Evolutionary conservation across 2,888 invertebrate genomes (phyloP).

Genomic region (Plagodis pulveraria): DNA sequence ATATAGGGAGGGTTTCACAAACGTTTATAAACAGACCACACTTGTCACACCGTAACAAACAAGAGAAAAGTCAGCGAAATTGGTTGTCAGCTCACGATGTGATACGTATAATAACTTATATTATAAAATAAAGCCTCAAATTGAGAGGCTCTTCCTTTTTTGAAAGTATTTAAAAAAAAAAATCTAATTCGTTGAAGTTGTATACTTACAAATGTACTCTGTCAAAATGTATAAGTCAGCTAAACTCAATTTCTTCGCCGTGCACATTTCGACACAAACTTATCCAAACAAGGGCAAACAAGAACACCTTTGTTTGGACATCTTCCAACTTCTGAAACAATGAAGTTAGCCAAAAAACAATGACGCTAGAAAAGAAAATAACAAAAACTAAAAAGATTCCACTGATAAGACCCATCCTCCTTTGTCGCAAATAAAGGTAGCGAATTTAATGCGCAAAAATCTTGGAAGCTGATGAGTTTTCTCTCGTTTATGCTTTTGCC

Average conservation of each 20-base stretch:
- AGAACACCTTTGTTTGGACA: slow-evolving; percentile 28
- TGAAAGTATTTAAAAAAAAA: no score
- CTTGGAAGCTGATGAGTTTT: slow-evolving; percentile 52
- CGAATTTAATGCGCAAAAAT: slow-evolving; percentile 55
- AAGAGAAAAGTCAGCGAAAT: no score
- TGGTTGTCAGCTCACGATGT: no score
- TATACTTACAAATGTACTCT: no score
- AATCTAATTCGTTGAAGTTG: no score
- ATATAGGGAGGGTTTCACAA: no score
- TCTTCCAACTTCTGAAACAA: slow-evolving; percentile 30
- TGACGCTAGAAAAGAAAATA: slow-evolving; percentile 18
- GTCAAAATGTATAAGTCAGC: no score
- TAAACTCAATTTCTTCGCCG: slow-evolving; percentile 17
- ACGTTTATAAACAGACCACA: no score
- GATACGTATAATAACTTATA: no score
- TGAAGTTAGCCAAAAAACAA: slow-evolving; percentile 24
- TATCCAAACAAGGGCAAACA: slow-evolving; percentile 18
- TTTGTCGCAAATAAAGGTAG: slow-evolving; percentile 51
- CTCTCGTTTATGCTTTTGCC: slow-evolving; percentile 51
- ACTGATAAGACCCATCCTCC: slow-evolving; percentile 57
- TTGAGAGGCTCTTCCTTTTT: no score
- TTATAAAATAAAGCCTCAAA: no score
- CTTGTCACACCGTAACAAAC: no score
- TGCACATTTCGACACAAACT: slow-evolving; percentile 17
- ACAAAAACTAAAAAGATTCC: slow-evolving; percentile 30